Evolutionary conservation across 1,140 invertebrate genomes (phyloP), one percentile per base, ranked within the genome.

Genomic region (Ceratitis capitata): DNA sequence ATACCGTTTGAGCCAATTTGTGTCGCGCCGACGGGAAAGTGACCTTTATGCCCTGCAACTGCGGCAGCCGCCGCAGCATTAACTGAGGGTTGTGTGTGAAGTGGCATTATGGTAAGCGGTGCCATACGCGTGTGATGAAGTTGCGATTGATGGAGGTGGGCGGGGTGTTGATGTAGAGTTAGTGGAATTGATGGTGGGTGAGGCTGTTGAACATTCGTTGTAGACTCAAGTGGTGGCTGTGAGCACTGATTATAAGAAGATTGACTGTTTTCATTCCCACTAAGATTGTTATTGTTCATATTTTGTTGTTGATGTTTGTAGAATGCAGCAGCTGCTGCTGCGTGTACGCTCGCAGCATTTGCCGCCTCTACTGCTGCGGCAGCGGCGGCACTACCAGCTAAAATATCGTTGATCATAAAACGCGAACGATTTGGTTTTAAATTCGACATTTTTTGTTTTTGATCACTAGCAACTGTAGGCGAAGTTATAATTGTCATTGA

Each of bases 321-420:
- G 83, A 91, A 91, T 51, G 89, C 90, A 14, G 87, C 86, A 23
- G 85, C 86, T 16, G 84, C 82, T n/a, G 84, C 84, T 58, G n/a
- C n/a, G n/a, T n/a, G n/a, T n/a, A 82, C 84, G 32, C 51, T 53
- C 35, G 86, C 86, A 29, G 85, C 86, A 61, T 85, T 85, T 19
- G 85, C 87, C 10, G 85, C 86, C 23, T 84, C 85, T 32, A 86
- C 86, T 16, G 89, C 89, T 29, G 87, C 88, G 35, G 87, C 89
- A 12, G 89, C 90, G 9, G 88, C 90, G 42, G 89, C 93, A 89
- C 93, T 94, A 45, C 93, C 94, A 86, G 95, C 95, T 56, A 96
- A 92, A 86, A 96, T 96, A 88, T 96, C 95, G 53, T 95, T 96
- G 92, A 96, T 96, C 95, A 96, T 96, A 92, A 96, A 96, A 61